Evolutionary conservation across 1,140 invertebrate genomes (phyloP).

Genomic region (Proctacanthus coquilletti): DNA sequence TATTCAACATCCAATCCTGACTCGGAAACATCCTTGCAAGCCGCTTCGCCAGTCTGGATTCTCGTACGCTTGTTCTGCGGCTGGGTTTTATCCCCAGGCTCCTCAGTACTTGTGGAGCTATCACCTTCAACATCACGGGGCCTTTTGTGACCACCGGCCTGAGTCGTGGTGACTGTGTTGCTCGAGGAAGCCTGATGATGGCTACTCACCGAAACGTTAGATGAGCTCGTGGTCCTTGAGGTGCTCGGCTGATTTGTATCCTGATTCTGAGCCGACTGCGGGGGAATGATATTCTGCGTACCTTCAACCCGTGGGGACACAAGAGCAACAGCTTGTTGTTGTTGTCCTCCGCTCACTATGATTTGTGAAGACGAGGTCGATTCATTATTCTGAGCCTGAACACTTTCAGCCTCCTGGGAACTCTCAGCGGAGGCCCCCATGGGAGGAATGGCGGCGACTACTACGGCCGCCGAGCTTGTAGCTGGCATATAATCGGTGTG

Average conservation of each 20-base stretch:
- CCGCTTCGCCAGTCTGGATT: constrained; percentile 18
- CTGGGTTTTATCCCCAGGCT: constrained; percentile 28
- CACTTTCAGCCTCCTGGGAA: constrained; percentile 28
- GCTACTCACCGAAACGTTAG: constrained; percentile 29
- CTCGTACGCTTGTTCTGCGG: constrained; percentile 29
- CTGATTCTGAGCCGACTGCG: constrained; percentile 25
- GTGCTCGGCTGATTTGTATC: constrained; percentile 30
- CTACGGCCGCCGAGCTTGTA: constrained; percentile 41
- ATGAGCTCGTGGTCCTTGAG: constrained; percentile 22
- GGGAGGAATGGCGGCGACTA: constrained; percentile 33
- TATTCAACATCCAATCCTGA: constrained; percentile 49
- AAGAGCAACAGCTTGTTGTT: constrained; percentile 52
- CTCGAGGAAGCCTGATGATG: constrained; percentile 39
- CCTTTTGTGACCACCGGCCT: constrained; percentile 38
- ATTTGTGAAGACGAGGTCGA: constrained; percentile 9
- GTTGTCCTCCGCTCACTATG: constrained; percentile 27
- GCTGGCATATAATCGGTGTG: constrained; percentile 55
- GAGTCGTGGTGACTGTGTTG: constrained; percentile 43
- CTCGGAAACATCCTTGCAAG: constrained; percentile 28
- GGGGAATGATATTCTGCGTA: constrained; percentile 17
- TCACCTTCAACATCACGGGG: constrained; percentile 39
- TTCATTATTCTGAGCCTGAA: constrained; percentile 9
- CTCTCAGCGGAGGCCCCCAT: constrained; percentile 29
- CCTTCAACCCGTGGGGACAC: constrained; percentile 55
- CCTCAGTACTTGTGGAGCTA: constrained; percentile 33